Conservation (phyloP, 2,113 vertebrate species). For the Pteropus alecto region DNA sequence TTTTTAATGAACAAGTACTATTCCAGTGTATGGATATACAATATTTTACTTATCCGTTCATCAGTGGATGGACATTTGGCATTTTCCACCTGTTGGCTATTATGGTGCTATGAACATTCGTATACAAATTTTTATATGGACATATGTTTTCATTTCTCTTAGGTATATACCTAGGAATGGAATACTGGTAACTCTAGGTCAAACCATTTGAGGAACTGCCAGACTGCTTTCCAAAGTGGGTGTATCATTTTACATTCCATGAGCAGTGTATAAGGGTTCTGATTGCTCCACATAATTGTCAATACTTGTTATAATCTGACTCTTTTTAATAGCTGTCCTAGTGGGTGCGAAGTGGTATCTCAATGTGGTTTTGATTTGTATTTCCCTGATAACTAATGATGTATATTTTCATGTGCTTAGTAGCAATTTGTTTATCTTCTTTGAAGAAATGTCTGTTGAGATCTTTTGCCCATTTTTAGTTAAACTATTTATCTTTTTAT, state of each 20-base stretch:
- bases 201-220: not conserved
- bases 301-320: not conserved
- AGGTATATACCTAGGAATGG: not conserved
- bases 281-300: not conserved
- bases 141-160: not conserved
- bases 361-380: not conserved
- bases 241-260: not conserved
- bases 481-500: not conserved
- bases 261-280: not conserved
- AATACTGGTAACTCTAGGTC: not conserved
- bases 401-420: not conserved
- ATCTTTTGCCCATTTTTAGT: not conserved
- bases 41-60: not conserved
- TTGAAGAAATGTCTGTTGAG: not conserved
- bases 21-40: not conserved
- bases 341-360: not conserved
- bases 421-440: not conserved
- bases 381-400: not conserved
- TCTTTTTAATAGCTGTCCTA: not conserved
- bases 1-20: slow-evolving; percentile 30
- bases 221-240: not conserved
- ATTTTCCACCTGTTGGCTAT: not conserved
- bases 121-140: not conserved
- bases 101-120: not conserved
- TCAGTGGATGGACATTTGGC: not conserved